These are phyloP conservation scores for Tichodroma muraria DNA, from an alignment of 2,113 vertebrate genomes.

Conservation along the genomic window DNA sequence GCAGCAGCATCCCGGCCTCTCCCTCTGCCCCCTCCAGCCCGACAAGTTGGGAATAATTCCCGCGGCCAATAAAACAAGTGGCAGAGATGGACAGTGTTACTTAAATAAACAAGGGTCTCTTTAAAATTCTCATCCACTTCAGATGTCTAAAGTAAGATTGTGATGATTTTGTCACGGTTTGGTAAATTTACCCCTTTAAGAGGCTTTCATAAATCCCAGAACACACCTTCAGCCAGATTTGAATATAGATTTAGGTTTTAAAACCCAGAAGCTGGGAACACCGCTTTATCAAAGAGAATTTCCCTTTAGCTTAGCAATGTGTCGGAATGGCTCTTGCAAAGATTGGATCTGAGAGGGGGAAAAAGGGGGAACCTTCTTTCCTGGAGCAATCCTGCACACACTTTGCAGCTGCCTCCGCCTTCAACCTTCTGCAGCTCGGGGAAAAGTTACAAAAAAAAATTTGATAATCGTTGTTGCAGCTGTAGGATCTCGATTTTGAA, in stretches of 20 bases:
- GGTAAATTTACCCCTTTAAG: conserved; percentile 98
- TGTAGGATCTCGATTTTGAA: conserved; percentile 21
- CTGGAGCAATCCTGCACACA: conserved; percentile 72
- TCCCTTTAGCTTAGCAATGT: conserved; percentile 75
- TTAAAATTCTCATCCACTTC: conserved; percentile 83
- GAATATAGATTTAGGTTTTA: conserved; percentile 99
- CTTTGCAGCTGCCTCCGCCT: conserved; percentile 59
- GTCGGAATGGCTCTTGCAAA: conserved; percentile 71
- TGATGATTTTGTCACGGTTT: conserved; percentile 96
- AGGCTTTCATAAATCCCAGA: conserved; percentile 94
- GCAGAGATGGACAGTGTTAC: conserved; percentile 72
- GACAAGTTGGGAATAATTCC: conserved; percentile 53
- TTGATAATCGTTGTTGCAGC: neutral
- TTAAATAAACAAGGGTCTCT: conserved; percentile 81
- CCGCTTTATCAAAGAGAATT: conserved; percentile 80
- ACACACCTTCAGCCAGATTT: conserved; percentile 95
- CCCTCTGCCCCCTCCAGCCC: conserved; percentile 16
- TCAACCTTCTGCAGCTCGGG: conserved; percentile 41
- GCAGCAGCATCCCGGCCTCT: neutral
- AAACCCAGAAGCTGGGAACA: conserved; percentile 83
- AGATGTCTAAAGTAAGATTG: conserved; percentile 89
- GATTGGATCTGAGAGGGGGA: conserved; percentile 67
- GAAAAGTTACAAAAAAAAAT: conserved; percentile 60
- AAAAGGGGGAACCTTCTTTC: conserved; percentile 64
- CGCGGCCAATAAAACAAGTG: conserved; percentile 64